Evolutionary conservation across 64 coral and sea anemone species (phyloP).

Genomic region (Platygyra sinensis): DNA sequence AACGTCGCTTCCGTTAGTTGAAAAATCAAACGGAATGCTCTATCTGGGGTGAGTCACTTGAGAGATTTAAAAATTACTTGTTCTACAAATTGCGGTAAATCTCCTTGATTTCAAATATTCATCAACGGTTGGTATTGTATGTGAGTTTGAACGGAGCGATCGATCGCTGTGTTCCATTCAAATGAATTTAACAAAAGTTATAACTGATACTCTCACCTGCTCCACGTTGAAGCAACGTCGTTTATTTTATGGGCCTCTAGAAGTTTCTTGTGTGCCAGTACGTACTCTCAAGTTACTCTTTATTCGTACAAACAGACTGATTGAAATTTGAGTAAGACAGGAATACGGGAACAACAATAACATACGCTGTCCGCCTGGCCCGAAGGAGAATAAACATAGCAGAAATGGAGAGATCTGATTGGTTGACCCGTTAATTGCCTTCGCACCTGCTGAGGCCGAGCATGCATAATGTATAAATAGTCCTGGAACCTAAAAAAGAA

Average conservation of each 20-base stretch:
- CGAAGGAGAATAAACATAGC: neutral
- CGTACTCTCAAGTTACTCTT: neutral
- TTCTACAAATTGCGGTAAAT: slow-evolving; percentile 4
- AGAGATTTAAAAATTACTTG: neutral
- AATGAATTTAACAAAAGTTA: neutral
- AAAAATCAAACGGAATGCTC: neutral
- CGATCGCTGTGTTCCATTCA: neutral
- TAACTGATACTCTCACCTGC: slow-evolving; percentile 12
- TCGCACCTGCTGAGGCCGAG: slow-evolving; percentile 14
- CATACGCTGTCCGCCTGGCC: neutral
- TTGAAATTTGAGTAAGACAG: slow-evolving; percentile 5
- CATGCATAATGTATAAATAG: slow-evolving; percentile 8
- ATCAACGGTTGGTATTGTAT: neutral
- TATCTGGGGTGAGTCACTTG: neutral
- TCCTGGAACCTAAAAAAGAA: neutral
- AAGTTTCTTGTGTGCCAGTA: neutral
- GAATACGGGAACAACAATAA: slow-evolving; percentile 6
- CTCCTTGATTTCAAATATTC: slow-evolving; percentile 27
- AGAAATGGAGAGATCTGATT: slow-evolving; percentile 15
- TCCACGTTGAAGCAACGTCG: neutral
- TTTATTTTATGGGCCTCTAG: neutral
- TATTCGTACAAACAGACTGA: neutral
- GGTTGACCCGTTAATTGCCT: slow-evolving; percentile 15
- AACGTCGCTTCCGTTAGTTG: neutral
- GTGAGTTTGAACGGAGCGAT: neutral